Conservation (phyloP, 2,888 invertebrate species). For the Thera obeliscata region DNA sequence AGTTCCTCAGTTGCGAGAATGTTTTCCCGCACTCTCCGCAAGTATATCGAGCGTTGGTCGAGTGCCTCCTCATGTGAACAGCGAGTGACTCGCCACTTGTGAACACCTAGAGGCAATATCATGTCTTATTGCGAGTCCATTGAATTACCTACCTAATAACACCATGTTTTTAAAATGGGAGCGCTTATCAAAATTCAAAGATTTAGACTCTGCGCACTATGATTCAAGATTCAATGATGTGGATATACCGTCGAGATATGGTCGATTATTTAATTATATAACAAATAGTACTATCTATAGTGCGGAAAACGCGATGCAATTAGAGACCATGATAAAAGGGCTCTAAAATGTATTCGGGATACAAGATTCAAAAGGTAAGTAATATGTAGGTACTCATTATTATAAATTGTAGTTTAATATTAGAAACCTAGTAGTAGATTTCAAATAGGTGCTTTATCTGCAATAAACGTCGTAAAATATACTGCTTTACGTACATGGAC, state of each 20-base stretch:
- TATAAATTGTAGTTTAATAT: neutral
- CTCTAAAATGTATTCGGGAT: too few relatives aligned
- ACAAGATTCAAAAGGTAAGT: neutral
- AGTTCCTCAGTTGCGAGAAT: conserved; percentile 93
- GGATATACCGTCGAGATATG: too few relatives aligned
- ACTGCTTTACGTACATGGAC: conserved; percentile 12
- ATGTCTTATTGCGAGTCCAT: neutral
- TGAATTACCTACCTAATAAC: too few relatives aligned
- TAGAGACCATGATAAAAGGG: too few relatives aligned
- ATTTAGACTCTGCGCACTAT: too few relatives aligned
- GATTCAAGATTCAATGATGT: too few relatives aligned
- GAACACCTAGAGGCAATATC: conserved; percentile 54
- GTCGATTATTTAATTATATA: too few relatives aligned
- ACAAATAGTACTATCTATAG: too few relatives aligned
- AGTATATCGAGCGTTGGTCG: conserved; percentile 79
- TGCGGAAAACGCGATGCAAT: too few relatives aligned
- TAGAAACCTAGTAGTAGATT: neutral
- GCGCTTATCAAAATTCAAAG: too few relatives aligned
- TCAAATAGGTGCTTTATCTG: neutral
- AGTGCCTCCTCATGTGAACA: conserved; percentile 57
- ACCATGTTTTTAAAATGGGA: too few relatives aligned
- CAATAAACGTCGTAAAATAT: conserved; percentile 2
- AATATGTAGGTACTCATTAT: neutral
- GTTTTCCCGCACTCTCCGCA: conserved; percentile 92
- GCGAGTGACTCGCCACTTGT: conserved; percentile 52